Evolutionary conservation across 2,888 invertebrate species (phyloP), one percentile per base, ranked within the genome.

Genomic region (Lathronympha strigana): DNA sequence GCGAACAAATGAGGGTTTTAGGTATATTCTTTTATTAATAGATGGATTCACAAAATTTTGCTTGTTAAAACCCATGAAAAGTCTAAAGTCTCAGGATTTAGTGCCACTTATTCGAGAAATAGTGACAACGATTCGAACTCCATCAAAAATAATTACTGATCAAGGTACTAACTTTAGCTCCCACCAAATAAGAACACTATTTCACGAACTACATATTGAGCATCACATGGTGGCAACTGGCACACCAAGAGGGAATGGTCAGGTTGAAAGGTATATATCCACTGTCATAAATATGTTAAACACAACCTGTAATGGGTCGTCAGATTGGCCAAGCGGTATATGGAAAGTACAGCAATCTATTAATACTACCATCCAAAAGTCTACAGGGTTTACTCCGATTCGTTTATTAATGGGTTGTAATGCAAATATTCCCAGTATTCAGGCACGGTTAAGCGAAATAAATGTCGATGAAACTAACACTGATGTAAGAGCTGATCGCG

Each of bases 101-200:
- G 36, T 36, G 4, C 36, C 36, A n/a, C 36, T n/a, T n/a, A 31
- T 13, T 55, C 40, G 55, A 11, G 74, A 76, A 1, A 72, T 68
- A 3, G 50, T 77, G 0, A 74, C 73, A 0, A 4, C 72, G 1
- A 67, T 69, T 63, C 63, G 70, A 9, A 68, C 67, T 3, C 69
- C 71, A 0, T 57, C 68, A 8, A n/a, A 58, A 19, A 55, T 72
- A 1, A 58, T 73, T 0, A 67, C 71, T 0, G 72, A 71, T 47
- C 45, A 70, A 2, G 71, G 68, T 2, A 69, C 71, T 4, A 72
- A 71, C 61, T 73, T 71, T 68, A 55, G 17, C 9, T 43, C 55
- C 0, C 25, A 40, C 1, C 28, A 43, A 43, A 43, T 55, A 11
- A 28, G 17, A 19, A 3, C 15, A 13, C 25, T 55, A 9, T 55